Conservation (phyloP, 2,888 invertebrate genomes). For the Pterostichus niger region DNA sequence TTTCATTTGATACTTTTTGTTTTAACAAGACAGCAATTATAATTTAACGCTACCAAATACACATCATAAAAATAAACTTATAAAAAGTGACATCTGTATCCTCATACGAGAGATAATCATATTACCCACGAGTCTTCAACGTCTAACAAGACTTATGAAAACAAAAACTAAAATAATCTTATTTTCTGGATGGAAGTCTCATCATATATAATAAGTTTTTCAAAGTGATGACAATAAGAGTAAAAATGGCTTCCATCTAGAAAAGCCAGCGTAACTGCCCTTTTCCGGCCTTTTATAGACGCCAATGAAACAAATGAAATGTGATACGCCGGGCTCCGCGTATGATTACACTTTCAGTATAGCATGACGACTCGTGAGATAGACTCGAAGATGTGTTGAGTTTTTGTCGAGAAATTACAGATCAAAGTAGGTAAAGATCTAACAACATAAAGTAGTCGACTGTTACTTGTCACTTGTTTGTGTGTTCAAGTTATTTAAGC, state of each 20-base stretch:
- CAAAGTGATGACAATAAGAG: constrained; percentile 46
- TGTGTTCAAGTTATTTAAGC: not conserved
- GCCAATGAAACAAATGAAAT: constrained; percentile 47
- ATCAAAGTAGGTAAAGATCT: constrained; percentile 42
- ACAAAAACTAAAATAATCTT: constrained; percentile 43
- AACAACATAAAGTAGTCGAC: constrained; percentile 28
- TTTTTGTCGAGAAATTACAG: constrained; percentile 31
- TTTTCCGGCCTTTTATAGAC: constrained; percentile 38
- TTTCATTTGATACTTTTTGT: constrained; percentile 16
- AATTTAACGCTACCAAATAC: constrained; percentile 50
- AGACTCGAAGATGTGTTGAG: constrained; percentile 15
- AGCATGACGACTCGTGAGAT: not conserved
- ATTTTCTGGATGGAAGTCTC: constrained; percentile 43
- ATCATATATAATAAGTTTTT: constrained; percentile 48
- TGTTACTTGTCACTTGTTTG: not conserved
- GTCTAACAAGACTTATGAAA: constrained; percentile 11
- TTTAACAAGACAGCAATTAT: constrained; percentile 25
- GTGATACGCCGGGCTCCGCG: constrained; percentile 22
- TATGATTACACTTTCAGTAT: constrained; percentile 11
- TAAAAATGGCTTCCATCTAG: constrained; percentile 40
- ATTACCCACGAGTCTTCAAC: constrained; percentile 9
- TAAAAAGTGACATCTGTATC: constrained; percentile 39
- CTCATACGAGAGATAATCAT: constrained; percentile 16
- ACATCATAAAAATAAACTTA: constrained; percentile 23
- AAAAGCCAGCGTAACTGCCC: constrained; percentile 20